phyloP scores from a whole-genome alignment of 2,113 vertebrate species.

The Eleginops maclovinus region DNA sequence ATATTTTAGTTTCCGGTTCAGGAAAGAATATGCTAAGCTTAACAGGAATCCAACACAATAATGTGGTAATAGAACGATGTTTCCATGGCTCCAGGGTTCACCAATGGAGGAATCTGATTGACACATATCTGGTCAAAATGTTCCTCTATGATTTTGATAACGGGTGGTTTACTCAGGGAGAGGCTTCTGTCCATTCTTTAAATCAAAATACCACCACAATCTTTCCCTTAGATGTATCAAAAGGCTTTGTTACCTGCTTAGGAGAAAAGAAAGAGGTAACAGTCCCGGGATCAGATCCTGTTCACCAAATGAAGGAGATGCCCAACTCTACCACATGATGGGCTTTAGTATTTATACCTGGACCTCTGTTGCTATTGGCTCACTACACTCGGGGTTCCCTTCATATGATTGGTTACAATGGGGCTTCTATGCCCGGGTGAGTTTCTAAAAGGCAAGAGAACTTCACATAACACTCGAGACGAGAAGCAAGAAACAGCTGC shows the following conservation, averaged over 20 bases:
- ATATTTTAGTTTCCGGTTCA: conserved; percentile 34
- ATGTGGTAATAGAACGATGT: neutral
- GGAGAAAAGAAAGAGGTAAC: conserved; percentile 84
- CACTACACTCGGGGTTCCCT: conserved; percentile 40
- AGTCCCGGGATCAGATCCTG: conserved; percentile 88
- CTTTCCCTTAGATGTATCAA: conserved; percentile 7
- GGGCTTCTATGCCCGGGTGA: conserved; percentile 41
- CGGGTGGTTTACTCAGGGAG: conserved; percentile 5
- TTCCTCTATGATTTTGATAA: neutral
- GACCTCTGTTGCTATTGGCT: conserved; percentile 74
- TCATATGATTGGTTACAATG: conserved; percentile 72
- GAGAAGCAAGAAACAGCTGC: conserved; percentile 80
- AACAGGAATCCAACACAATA: conserved; percentile 42
- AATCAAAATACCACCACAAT: conserved; percentile 17
- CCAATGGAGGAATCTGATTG: conserved; percentile 11
- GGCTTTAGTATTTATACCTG: conserved; percentile 81
- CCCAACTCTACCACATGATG: conserved; percentile 82
- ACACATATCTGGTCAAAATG: conserved; percentile 15
- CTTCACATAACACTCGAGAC: conserved; percentile 75
- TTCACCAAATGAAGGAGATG: conserved; percentile 85
- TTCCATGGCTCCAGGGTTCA: conserved; percentile 19
- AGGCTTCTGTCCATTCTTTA: conserved; percentile 23
- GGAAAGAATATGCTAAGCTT: conserved; percentile 32
- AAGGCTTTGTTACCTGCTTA: conserved; percentile 81
- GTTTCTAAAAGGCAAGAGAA: conserved; percentile 86